Evolutionary conservation across 2,797 vertebrate species (phyloP), one percentile per base, ranked within the genome.

Genomic region (Lutjanus argentimaculatus): DNA sequence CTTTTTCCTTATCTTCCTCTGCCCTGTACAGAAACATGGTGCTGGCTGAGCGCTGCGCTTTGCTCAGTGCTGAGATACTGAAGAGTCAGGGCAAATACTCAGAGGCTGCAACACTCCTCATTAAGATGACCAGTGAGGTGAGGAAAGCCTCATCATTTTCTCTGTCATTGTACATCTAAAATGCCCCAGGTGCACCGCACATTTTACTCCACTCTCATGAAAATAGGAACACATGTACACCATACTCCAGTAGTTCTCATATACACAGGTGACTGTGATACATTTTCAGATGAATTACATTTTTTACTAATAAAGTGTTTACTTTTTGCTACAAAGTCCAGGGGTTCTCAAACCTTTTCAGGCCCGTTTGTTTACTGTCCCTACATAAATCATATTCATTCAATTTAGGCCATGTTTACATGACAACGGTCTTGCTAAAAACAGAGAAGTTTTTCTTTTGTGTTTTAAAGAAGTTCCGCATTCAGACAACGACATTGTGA

Each of bases 101-200:
- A 0, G 98, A 99, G 10, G 98, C 98, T 76, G 98, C 98, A 68
- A 95, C 98, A 78, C 97, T 99, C 52, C 95, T 99, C 58, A 99
- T 99, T 80, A 97, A 99, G 87, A 97, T 99, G 96, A 99, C 98
- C 71, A 99, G 97, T 78, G 98, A 99, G 97, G 98, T 99, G 94
- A 93, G 88, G 6, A 66, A 48, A 22, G 0, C 8, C 15, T 6
- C 61, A 22, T 30, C 1, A 7, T 13, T 36, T 36, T 36, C 30
- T 6, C 30, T 36, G 30, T 36, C 30, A 36, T 36, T 45, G 21
- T 45, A n/a, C 9, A 6, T 36, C 3, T 46, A 14, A 42, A 17
- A 59, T 42, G 11, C 3, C 40, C 17, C 12, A 46, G n/a, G 12
- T 58, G 30, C 14, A n/a, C 22, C 12, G 40, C 21, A 52, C 1